Conservation (phyloP, 2,797 vertebrate genomes). For the Gymnoscopelus microlampas region DNA sequence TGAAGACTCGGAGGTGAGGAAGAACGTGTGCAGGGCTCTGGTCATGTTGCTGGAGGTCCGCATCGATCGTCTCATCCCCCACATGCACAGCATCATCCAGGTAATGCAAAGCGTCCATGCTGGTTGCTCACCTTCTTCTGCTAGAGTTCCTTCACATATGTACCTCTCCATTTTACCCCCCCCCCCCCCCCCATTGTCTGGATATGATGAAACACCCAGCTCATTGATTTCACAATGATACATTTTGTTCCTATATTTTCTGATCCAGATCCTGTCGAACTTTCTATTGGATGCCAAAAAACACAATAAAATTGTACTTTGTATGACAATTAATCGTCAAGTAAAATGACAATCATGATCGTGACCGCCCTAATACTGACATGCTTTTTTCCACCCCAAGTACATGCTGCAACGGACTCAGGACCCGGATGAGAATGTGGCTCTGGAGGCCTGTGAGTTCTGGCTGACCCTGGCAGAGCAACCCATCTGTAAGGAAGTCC, state of each 20-base stretch:
- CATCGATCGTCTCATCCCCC: slow-evolving; percentile 92
- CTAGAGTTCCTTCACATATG: neutral
- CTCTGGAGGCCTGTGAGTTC: slow-evolving; percentile 96
- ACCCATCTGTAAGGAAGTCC: slow-evolving; percentile 94
- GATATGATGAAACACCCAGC: slow-evolving; percentile 71
- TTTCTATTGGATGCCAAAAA: neutral
- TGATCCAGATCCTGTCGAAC: slow-evolving; percentile 52
- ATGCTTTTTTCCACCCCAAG: slow-evolving; percentile 56
- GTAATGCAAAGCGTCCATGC: slow-evolving; percentile 60
- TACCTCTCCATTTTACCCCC: neutral
- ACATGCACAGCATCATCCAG: slow-evolving; percentile 98
- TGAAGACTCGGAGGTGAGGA: slow-evolving; percentile 93
- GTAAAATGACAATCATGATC: too few relatives aligned
- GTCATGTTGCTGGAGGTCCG: slow-evolving; percentile 96
- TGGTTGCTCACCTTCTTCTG: neutral
- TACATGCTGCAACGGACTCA: slow-evolving; percentile 97
- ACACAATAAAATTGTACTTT: too few relatives aligned
- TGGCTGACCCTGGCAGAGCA: slow-evolving; percentile 96
- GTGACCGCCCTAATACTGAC: neutral
- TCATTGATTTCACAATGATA: slow-evolving; percentile 70
- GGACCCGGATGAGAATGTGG: slow-evolving; percentile 94
- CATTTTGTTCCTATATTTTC: slow-evolving; percentile 62
- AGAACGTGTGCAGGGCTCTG: slow-evolving; percentile 93
- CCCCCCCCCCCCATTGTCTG: slow-evolving; percentile 32
- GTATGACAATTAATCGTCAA: too few relatives aligned